A percentile compares a stretch with the other conserved stretches of the same genome.
These are phyloP conservation scores for Drosophila formosana DNA, from an alignment of 2,888 invertebrate genomes.

Conservation along the genomic window DNA sequence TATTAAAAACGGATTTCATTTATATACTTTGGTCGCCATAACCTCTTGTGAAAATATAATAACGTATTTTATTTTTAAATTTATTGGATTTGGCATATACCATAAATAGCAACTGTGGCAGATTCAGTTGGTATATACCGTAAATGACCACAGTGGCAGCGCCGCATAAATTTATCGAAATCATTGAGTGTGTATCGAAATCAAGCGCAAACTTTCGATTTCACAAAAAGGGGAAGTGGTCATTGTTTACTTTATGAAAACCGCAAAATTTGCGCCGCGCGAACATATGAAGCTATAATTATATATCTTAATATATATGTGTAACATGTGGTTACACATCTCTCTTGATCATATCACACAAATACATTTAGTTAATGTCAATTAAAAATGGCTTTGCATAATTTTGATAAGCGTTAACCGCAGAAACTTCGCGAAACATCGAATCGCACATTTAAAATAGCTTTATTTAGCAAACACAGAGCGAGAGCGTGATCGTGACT, in stretches of 20 bases:
- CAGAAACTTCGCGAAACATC: constrained; percentile 35
- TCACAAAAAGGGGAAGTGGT: constrained; percentile 40
- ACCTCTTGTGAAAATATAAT: too few relatives aligned
- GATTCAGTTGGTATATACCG: not conserved
- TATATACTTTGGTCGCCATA: too few relatives aligned
- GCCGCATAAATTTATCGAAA: constrained; percentile 27
- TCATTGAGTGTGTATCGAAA: constrained; percentile 1
- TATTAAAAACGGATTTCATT: too few relatives aligned
- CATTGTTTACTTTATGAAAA: not conserved
- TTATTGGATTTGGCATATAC: not conserved
- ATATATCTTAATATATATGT: too few relatives aligned
- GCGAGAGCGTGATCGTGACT: constrained; percentile 26
- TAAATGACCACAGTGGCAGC: constrained; percentile 25
- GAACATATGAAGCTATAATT: not conserved
- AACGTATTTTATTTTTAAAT: too few relatives aligned
- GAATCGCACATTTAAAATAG: constrained; percentile 12
- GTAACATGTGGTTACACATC: not conserved
- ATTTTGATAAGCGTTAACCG: constrained; percentile 33
- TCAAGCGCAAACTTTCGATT: constrained; percentile 27
- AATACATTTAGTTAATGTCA: not conserved
- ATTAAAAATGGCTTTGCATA: constrained; percentile 17
- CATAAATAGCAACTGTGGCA: too few relatives aligned
- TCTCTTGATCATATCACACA: not conserved
- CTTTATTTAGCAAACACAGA: constrained; percentile 25
- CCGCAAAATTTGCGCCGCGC: not conserved